These are phyloP conservation scores for Chondrilla cf. caribensis DNA, from an alignment of 37 sponge, comb jelly and placozoan species.

Conservation along the genomic window DNA sequence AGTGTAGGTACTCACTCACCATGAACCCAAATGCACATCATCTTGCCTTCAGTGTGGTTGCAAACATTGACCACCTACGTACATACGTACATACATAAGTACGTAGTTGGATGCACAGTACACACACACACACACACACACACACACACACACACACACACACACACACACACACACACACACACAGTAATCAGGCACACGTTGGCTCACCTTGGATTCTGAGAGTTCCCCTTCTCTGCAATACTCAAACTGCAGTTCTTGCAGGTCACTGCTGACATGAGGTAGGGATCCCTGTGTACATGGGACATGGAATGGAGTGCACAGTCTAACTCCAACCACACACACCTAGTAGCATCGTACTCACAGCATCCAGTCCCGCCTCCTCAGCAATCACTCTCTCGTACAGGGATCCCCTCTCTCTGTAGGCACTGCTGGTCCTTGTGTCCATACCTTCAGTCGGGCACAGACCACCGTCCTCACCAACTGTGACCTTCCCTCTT, in stretches of 20 bases:
- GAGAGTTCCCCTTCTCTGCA: conserved; percentile 23
- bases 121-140: conserved; percentile 29
- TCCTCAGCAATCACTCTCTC: background rate
- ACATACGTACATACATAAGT: no score
- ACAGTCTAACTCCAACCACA: background rate
- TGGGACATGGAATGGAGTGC: background rate
- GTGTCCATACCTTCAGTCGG: background rate
- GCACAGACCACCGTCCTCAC: conserved; percentile 6
- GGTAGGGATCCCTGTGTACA: conserved; percentile 43
- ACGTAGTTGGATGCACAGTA: background rate
- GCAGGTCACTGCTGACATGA: conserved; percentile 58
- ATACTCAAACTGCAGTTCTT: conserved; percentile 56
- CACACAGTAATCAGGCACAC: no score
- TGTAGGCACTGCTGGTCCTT: background rate
- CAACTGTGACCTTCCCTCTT: conserved; percentile 22
- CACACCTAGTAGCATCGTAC: background rate
- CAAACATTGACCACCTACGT: conserved; percentile 49
- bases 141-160: no score
- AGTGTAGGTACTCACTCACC: conserved; percentile 27
- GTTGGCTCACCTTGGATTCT: conserved; percentile 55
- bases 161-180: no score
- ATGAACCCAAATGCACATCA: conserved; percentile 63
- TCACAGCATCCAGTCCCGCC: conserved; percentile 12
- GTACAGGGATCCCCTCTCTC: background rate
- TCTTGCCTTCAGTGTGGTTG: conserved; percentile 68